These are phyloP conservation scores for Gobius niger DNA, from an alignment of 2,113 vertebrate species.

Conservation along the genomic window DNA sequence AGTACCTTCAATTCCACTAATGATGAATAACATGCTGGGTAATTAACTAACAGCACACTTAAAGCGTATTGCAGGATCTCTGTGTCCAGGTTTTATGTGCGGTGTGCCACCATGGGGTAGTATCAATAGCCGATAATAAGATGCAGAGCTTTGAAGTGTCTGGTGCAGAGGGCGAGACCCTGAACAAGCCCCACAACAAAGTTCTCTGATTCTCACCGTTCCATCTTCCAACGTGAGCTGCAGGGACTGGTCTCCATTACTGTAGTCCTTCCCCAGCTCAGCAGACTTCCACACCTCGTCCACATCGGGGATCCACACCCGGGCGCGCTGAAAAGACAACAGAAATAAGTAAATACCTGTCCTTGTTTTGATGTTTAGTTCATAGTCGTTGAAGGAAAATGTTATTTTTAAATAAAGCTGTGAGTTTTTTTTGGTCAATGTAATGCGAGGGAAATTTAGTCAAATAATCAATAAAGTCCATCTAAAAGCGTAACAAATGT, in stretches of 20 bases:
- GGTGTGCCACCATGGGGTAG: constrained; percentile 35
- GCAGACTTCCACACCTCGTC: constrained; percentile 98
- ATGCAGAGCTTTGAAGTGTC: constrained; percentile 18
- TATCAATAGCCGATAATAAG: constrained; percentile 38
- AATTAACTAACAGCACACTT: constrained; percentile 30
- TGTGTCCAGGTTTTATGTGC: constrained; percentile 40
- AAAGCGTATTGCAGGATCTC: constrained; percentile 32
- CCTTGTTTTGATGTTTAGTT: too few relatives aligned
- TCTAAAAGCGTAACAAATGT: too few relatives aligned
- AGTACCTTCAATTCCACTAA: background rate
- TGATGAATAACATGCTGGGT: background rate
- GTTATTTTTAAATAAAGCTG: too few relatives aligned
- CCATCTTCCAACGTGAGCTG: constrained; percentile 90
- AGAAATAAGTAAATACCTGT: background rate
- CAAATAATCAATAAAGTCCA: too few relatives aligned
- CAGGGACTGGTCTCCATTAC: constrained; percentile 85
- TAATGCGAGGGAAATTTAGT: too few relatives aligned
- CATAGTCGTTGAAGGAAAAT: too few relatives aligned
- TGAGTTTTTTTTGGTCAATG: too few relatives aligned
- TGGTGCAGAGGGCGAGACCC: background rate
- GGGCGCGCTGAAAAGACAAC: constrained; percentile 79
- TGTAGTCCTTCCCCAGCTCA: constrained; percentile 92
- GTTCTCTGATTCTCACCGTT: constrained; percentile 73
- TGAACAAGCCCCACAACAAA: background rate
- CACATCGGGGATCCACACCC: constrained; percentile 96